Base-by-base conservation (phyloP, 2,888 invertebrate species). In the Stictocephala bisonia region DNA sequence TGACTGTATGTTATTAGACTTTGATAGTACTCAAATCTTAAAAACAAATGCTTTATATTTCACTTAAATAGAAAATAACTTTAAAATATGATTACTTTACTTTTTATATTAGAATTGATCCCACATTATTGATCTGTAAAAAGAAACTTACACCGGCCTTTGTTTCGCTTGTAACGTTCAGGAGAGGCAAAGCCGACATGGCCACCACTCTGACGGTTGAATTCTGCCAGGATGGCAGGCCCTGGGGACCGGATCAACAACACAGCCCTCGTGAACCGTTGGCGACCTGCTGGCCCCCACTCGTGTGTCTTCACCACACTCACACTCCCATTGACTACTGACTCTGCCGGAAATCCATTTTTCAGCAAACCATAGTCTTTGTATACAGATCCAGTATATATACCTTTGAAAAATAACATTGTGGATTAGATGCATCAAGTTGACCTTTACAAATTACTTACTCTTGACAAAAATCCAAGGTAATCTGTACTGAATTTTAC, bases 341-440 rank as follows among this genome's bases (percentile, higher is more conserved):
- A 91, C 83, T 93, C 93, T 0, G 90, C 94, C 0, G 93, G 93
- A 81, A 93, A 93, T 0, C 93, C 93, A 79, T 93, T 92, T 80
- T 91, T 89, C 76, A 91, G 83, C 22, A 94, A 85, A 20, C 93
- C 92, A 82, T 91, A 91, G 82, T 94, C 94, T 86, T 91, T 92
- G 84, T 94, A 94, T 40, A 93, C 90, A 67, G 93, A 93, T 13
- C 93, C 94, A 1, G 93, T 93, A 73, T 90, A 85, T 60, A 91
- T 85, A 48, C 93, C 92, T 91, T n/a, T n/a, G n/a, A n/a, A n/a
- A n/a, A n/a, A n/a, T n/a, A n/a, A n/a, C n/a, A n/a, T n/a, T n/a
- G n/a, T n/a, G n/a, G n/a, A n/a, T n/a, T n/a, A n/a, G n/a, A n/a
- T n/a, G n/a, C n/a, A n/a, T n/a, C n/a, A n/a, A n/a, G n/a, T n/a